A percentile compares a stretch with the other conserved stretches of the same genome.
These are phyloP conservation scores for Anarsia innoxiella DNA, from an alignment of 2,888 invertebrate species.

Conservation along the genomic window DNA sequence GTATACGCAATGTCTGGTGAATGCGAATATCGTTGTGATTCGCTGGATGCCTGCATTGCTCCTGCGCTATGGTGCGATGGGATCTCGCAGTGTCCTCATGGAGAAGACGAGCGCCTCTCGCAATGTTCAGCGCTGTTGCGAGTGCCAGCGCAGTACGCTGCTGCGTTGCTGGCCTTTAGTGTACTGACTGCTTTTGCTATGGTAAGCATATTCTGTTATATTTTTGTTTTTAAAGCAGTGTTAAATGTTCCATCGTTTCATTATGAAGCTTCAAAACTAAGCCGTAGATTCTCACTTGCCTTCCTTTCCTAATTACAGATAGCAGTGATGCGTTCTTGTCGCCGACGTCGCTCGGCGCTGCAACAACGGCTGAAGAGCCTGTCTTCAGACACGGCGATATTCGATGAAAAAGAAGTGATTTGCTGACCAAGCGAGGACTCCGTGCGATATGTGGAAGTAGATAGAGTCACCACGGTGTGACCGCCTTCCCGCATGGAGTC, in stretches of 20 bases:
- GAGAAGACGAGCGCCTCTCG: constrained; percentile 85
- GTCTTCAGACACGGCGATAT: constrained; percentile 87
- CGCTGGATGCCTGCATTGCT: constrained; percentile 87
- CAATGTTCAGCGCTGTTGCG: constrained; percentile 87
- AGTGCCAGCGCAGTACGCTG: constrained; percentile 83
- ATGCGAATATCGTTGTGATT: constrained; percentile 84
- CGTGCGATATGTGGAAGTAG: constrained; percentile 93
- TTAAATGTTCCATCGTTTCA: too few species aligned
- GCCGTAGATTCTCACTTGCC: too few species aligned
- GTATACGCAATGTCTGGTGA: constrained; percentile 80
- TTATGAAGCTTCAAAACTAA: too few species aligned
- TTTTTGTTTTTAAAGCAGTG: too few species aligned
- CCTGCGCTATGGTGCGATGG: constrained; percentile 89
- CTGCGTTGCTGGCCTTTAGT: constrained; percentile 71
- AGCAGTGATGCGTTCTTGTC: constrained; percentile 71
- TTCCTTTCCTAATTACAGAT: constrained; percentile 34
- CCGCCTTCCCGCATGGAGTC: constrained; percentile 64
- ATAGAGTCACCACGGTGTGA: constrained; percentile 94
- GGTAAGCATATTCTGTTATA: too few species aligned
- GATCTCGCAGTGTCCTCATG: constrained; percentile 84
- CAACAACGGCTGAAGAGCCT: constrained; percentile 87
- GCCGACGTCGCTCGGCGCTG: constrained; percentile 83
- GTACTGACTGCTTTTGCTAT: constrained; percentile 63
- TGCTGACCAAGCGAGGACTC: constrained; percentile 98
- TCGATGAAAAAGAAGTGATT: constrained; percentile 92